These are phyloP conservation scores for Dioctria rufipes DNA, from an alignment of 2,888 invertebrate species.

Conservation along the genomic window DNA sequence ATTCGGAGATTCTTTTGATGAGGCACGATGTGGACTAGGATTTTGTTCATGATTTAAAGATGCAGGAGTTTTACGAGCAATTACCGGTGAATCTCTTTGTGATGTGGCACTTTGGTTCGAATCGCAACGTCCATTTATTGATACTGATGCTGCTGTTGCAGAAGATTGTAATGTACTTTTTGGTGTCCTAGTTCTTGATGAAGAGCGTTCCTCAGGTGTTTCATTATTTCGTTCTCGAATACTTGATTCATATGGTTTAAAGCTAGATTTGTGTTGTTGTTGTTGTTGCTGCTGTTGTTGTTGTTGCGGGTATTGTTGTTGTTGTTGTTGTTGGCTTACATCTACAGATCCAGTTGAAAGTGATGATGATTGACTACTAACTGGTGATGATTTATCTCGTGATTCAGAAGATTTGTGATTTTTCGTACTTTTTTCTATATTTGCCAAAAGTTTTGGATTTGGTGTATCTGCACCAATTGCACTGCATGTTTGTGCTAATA, in stretches of 20 bases:
- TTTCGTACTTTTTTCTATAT: conserved; percentile 80
- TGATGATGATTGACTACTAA: conserved; percentile 69
- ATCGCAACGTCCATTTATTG: conserved; percentile 73
- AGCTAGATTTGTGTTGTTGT: conserved; percentile 74
- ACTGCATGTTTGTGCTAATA: conserved; percentile 97
- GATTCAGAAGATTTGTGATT: conserved; percentile 71
- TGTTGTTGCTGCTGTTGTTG: too few relatives aligned
- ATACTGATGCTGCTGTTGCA: conserved; percentile 41
- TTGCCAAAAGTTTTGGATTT: conserved; percentile 82
- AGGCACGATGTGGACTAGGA: conserved; percentile 67
- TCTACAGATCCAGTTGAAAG: conserved; percentile 68
- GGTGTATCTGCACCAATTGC: conserved; percentile 94
- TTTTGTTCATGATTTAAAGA: conserved; percentile 57
- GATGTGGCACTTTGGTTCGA: conserved; percentile 83
- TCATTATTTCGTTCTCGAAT: conserved; percentile 75
- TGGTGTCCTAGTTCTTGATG: conserved; percentile 67
- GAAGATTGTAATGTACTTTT: conserved; percentile 61
- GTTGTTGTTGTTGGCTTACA: conserved; percentile 12
- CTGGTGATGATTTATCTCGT: conserved; percentile 77
- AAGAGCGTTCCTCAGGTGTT: conserved; percentile 75
- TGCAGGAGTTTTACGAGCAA: conserved; percentile 57
- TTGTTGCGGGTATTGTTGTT: too few relatives aligned
- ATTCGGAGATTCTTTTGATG: conserved; percentile 66
- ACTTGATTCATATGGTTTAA: conserved; percentile 84
- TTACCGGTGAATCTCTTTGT: conserved; percentile 68